Percentiles rank a stretch among this genome's conserved stretches.
phyloP scores from a whole-genome alignment of 2,888 invertebrate genomes.

The Xylocampa areola region DNA sequence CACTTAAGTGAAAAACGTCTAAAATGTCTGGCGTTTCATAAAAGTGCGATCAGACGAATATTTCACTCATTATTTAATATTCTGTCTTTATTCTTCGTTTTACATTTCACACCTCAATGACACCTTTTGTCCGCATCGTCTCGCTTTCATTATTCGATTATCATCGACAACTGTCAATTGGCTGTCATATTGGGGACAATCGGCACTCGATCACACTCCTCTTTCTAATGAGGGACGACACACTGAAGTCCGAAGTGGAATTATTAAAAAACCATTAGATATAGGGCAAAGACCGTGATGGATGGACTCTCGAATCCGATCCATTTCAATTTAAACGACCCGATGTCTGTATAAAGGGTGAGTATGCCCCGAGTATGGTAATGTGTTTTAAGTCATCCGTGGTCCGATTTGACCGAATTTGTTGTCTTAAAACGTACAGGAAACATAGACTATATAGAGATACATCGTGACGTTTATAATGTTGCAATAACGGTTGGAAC shows the following conservation, averaged over 20 bases:
- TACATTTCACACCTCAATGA: constrained; percentile 64
- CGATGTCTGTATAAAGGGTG: constrained; percentile 82
- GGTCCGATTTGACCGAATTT: constrained; percentile 60
- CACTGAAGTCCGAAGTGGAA: constrained; percentile 76
- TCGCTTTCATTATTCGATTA: constrained; percentile 78
- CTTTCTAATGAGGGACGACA: constrained; percentile 78
- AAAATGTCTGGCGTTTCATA: constrained; percentile 1
- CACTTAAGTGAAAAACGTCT: too few species aligned
- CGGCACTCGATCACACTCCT: constrained; percentile 78
- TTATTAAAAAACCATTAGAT: constrained; percentile 89
- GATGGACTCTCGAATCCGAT: constrained; percentile 87
- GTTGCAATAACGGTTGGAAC: constrained; percentile 79
- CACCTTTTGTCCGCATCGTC: constrained; percentile 62
- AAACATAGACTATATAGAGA: constrained; percentile 42
- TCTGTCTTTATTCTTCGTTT: constrained; percentile 45
- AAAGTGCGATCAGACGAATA: constrained; percentile 36
- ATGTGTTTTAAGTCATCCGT: constrained; percentile 75
- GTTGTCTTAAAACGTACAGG: constrained; percentile 47
- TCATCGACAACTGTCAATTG: constrained; percentile 82
- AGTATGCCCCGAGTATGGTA: constrained; percentile 79
- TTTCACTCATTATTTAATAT: constrained; percentile 58
- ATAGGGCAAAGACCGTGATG: constrained; percentile 82
- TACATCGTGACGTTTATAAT: constrained; percentile 75
- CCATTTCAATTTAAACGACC: constrained; percentile 86
- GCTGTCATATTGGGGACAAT: constrained; percentile 84